Evolutionary conservation across 2,888 invertebrate species (phyloP).

Genomic region (Phrixothrix hirtus): DNA sequence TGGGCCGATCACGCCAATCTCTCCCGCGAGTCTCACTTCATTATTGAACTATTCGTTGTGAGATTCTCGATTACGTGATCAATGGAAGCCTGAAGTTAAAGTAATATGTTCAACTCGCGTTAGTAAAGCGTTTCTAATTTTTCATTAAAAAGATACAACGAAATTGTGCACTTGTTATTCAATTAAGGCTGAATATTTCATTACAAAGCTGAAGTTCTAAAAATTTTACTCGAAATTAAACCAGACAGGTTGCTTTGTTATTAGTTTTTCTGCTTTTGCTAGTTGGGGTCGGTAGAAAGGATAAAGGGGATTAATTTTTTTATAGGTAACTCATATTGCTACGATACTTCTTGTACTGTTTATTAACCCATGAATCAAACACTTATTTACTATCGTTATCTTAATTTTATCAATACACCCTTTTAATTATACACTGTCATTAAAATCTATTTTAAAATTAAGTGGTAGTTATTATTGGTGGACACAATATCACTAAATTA

Average conservation of each 20-base stretch:
- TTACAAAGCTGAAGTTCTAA: conserved; percentile 14
- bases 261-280: background rate
- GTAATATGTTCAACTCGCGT: background rate
- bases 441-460: no score
- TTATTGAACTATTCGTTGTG: conserved; percentile 46
- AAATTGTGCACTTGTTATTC: background rate
- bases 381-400: background rate
- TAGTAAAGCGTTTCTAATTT: background rate
- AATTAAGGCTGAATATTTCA: background rate
- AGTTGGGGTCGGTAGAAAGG: background rate
- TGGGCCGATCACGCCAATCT: conserved; percentile 49
- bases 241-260: conserved; percentile 10
- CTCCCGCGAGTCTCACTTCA: conserved; percentile 51
- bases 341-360: background rate
- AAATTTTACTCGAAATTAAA: conserved; percentile 9
- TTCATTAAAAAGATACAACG: conserved; percentile 7
- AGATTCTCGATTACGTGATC: conserved; percentile 16
- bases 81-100: background rate
- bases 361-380: no score
- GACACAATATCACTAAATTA: background rate
- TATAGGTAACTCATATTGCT: background rate
- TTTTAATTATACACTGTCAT: no score
- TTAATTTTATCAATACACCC: background rate
- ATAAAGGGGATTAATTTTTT: conserved; percentile 3
- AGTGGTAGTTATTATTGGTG: no score